Conservation (phyloP, 2,113 vertebrate species). For the Takifugu bimaculatus region DNA sequence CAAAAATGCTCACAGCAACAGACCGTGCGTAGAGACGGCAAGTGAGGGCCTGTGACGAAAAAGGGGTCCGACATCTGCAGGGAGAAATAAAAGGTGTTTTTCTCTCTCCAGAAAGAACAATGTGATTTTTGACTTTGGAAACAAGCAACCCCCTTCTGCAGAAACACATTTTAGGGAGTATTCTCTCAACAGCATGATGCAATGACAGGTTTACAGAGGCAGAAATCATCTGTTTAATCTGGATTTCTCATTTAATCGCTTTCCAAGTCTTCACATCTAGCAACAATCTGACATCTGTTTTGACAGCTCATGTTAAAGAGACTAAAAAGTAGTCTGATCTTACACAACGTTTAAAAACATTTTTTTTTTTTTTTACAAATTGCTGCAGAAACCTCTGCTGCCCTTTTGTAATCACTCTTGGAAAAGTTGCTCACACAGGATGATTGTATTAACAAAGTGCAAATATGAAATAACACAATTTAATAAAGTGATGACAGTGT, state of each 20-base stretch:
- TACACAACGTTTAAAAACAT: too few species aligned
- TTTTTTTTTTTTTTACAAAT: too few species aligned
- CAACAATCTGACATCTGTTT: slow-evolving; percentile 5
- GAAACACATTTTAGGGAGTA: slow-evolving; percentile 1
- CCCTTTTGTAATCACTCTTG: too few species aligned
- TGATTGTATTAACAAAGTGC: too few species aligned
- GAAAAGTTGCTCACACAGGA: neutral
- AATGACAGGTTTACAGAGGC: neutral
- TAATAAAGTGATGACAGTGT: too few species aligned
- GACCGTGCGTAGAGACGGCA: slow-evolving; percentile 53
- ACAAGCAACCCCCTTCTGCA: neutral
- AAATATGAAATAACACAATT: too few species aligned
- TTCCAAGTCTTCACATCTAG: neutral
- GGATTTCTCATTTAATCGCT: slow-evolving; percentile 1
- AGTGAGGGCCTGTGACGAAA: slow-evolving; percentile 53
- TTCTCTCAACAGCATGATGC: neutral
- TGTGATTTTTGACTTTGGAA: neutral
- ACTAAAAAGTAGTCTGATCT: too few species aligned
- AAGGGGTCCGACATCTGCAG: slow-evolving; percentile 7
- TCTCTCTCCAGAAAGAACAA: neutral
- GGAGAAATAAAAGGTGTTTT: slow-evolving; percentile 7
- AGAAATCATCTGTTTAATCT: slow-evolving; percentile 10
- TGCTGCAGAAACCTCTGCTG: too few species aligned
- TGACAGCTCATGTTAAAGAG: slow-evolving; percentile 8
- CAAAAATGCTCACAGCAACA: slow-evolving; percentile 49